Evolutionary conservation across 1,140 invertebrate species (phyloP), one percentile per base, ranked within the genome.

Genomic region (Daktulosphaira vitifoliae): DNA sequence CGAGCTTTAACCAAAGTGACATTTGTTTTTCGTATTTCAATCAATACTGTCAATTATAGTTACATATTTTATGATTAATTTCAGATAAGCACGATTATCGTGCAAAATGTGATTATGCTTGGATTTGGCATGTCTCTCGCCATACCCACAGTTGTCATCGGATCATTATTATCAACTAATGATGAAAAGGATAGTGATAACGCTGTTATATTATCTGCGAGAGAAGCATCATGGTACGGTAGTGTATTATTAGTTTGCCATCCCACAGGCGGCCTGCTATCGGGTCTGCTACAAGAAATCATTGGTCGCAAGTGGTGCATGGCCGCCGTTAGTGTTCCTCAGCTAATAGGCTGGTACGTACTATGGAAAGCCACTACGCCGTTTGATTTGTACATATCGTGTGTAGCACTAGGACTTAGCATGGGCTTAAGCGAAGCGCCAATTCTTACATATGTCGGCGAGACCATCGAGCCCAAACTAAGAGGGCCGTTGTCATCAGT

Each of bases 341-440:
- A 68, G 42, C 26, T 71, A 25, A 16, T 67, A 23, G 65, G 68
- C 18, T 71, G 70, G 70, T 65, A 65, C 23, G 51, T 70, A 3
- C 64, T 68, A 46, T 68, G 65, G 56, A 50, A 48, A 9, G 68
- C 70, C 25, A 29, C 13, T 1, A 23, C 38, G 2, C 33, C 65
- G 22, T 20, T 48, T 13, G 39, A 54, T 13, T 67, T 71, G n/a
- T 70, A 70, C 50, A n/a, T 66, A 7, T 64, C 69, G 4, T 52
- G 65, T 16, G 59, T 68, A 23, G 46, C 67, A 13, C 62, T 70
- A 11, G 70, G 70, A 1, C 46, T 72, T 8, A 78, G 79, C 25
- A 76, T 78, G 26, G 80, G 80, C 0, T 74, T 81, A 13, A 79
- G 80, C 77, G 72, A 73, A 49, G 80, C 79, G 4, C 79, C 80